These are phyloP conservation scores for Eupsittula cactorum DNA, from an alignment of 2,113 vertebrate species.

Conservation along the genomic window DNA sequence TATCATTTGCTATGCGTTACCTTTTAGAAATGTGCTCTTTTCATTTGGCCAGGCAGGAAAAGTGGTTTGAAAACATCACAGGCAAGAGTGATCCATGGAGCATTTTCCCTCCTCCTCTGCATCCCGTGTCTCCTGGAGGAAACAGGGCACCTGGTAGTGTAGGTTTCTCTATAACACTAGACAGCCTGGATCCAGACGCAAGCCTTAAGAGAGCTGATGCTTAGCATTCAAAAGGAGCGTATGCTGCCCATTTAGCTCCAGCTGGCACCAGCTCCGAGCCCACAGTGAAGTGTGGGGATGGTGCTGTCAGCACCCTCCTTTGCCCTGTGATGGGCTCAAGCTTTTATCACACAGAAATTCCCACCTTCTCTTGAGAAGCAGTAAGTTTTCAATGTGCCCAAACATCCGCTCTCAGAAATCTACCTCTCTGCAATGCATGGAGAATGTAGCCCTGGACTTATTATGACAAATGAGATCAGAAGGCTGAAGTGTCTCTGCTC, in stretches of 20 bases:
- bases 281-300: background rate
- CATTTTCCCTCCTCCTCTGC: background rate
- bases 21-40: background rate
- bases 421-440: background rate
- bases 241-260: background rate
- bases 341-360: background rate
- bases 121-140: background rate
- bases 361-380: background rate
- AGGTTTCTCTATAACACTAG: background rate
- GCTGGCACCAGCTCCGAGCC: background rate
- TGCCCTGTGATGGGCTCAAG: accelerated
- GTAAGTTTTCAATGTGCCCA: background rate
- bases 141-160: background rate
- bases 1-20: background rate
- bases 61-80: background rate
- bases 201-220: background rate
- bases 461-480: background rate
- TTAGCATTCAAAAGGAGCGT: accelerated
- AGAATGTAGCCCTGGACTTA: background rate
- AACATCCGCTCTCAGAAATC: background rate
- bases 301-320: background rate
- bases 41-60: background rate
- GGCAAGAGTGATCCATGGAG: background rate
- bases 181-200: accelerated
- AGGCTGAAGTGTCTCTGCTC: background rate